Percentiles rank a stretch among this genome's conserved stretches.
Conservation (phyloP, 2,888 invertebrate genomes). For the Portevinia maculata region DNA sequence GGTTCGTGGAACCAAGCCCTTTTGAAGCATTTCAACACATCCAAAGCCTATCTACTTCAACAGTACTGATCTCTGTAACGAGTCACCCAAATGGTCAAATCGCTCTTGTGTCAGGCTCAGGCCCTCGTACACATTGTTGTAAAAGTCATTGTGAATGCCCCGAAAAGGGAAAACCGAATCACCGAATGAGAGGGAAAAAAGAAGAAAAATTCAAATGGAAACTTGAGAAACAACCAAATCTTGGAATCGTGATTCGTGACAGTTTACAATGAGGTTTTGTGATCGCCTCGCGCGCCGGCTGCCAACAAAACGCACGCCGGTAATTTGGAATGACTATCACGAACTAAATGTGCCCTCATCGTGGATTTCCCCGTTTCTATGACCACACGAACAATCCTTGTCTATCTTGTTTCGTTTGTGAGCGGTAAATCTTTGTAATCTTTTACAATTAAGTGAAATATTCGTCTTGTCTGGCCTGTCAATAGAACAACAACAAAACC, state of each 20-base stretch:
- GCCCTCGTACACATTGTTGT: no score
- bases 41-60: conserved; percentile 6
- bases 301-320: conserved; percentile 39
- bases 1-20: conserved; percentile 42
- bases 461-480: conserved; percentile 24
- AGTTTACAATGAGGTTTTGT: conserved; percentile 63
- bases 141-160: conserved; percentile 23
- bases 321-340: conserved; percentile 63
- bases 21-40: conserved; percentile 42
- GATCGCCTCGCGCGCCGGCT: conserved; percentile 53
- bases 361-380: conserved; percentile 25
- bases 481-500: neutral
- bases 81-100: conserved; percentile 37
- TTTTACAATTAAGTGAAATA: conserved; percentile 52
- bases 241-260: conserved; percentile 70
- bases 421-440: conserved; percentile 29
- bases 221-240: conserved; percentile 56
- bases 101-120: conserved; percentile 5
- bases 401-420: conserved; percentile 54
- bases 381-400: conserved; percentile 53
- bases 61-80: conserved; percentile 21
- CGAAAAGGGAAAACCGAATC: conserved; percentile 5
- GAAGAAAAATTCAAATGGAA: conserved; percentile 28
- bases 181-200: neutral
- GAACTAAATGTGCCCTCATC: conserved; percentile 51